Conservation (phyloP, 2,797 vertebrate species). For the Paguma larvata region DNA sequence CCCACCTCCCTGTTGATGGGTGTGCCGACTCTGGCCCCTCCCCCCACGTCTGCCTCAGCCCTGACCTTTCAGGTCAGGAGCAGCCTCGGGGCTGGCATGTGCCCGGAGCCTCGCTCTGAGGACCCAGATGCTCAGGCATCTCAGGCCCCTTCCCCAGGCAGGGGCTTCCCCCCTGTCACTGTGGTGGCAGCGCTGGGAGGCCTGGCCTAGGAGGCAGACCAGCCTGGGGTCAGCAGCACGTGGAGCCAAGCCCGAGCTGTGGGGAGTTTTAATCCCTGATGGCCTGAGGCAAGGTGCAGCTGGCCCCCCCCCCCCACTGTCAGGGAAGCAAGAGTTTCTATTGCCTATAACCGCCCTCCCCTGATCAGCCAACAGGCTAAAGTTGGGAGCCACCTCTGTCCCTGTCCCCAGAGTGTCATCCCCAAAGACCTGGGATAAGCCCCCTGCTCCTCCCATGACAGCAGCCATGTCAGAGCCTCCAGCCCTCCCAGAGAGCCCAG, state of each 20-base stretch:
- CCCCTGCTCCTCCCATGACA: not conserved
- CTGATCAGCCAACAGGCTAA: not conserved
- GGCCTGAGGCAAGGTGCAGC: not conserved
- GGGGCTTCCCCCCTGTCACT: rapidly evolving
- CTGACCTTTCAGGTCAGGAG: not conserved
- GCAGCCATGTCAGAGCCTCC: not conserved
- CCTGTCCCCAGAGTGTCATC: not conserved
- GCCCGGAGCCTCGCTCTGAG: not conserved
- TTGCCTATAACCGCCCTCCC: too few relatives aligned
- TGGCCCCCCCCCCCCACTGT: too few relatives aligned
- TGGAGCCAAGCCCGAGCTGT: not conserved
- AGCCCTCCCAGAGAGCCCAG: not conserved
- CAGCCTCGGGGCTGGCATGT: not conserved
- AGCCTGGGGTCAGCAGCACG: not conserved
- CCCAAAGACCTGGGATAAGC: not conserved
- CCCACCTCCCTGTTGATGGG: not conserved
- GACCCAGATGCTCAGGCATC: not conserved
- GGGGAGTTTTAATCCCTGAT: not conserved
- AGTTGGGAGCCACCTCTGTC: not conserved
- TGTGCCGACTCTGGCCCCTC: not conserved
- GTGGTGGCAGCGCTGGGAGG: not conserved
- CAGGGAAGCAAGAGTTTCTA: not conserved
- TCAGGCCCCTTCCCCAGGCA: not conserved
- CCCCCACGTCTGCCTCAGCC: not conserved
- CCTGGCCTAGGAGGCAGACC: not conserved